Conservation (phyloP, 1,140 invertebrate genomes). For the Matsumurasca onukii region DNA sequence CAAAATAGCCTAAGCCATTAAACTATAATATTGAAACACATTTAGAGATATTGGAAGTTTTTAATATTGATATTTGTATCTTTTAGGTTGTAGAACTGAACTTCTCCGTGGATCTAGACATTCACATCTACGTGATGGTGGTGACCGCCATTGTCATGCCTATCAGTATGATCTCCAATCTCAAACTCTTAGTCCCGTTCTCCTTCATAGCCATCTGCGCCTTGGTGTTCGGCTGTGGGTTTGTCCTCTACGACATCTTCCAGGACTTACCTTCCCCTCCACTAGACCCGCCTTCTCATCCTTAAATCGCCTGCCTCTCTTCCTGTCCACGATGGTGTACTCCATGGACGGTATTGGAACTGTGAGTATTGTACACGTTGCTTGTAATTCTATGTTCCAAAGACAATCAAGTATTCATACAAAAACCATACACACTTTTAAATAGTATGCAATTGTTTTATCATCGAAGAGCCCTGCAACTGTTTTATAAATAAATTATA, state of each 20-base stretch:
- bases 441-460: no score
- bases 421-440: no score
- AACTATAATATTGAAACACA: no score
- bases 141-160: conserved; percentile 59
- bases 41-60: no score
- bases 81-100: no score
- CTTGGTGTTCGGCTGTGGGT: conserved; percentile 53
- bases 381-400: no score
- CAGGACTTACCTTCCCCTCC: conserved; percentile 33
- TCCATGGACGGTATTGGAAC: conserved; percentile 79
- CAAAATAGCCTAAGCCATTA: no score
- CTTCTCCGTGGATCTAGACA: no score
- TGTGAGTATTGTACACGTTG: conserved; percentile 49
- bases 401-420: no score
- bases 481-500: no score
- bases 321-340: conserved; percentile 65
- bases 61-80: no score
- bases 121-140: conserved; percentile 57
- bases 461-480: no score
- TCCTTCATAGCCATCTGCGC: conserved; percentile 56
- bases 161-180: conserved; percentile 63
- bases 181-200: conserved; percentile 60
- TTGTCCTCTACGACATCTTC: conserved; percentile 73
- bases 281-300: conserved; percentile 23
- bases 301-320: conserved; percentile 37